A percentile compares a stretch with the other conserved stretches of the same genome.
These are phyloP conservation scores for Datnioides undecimradiatus DNA, from an alignment of 2,113 vertebrate genomes.

Conservation along the genomic window DNA sequence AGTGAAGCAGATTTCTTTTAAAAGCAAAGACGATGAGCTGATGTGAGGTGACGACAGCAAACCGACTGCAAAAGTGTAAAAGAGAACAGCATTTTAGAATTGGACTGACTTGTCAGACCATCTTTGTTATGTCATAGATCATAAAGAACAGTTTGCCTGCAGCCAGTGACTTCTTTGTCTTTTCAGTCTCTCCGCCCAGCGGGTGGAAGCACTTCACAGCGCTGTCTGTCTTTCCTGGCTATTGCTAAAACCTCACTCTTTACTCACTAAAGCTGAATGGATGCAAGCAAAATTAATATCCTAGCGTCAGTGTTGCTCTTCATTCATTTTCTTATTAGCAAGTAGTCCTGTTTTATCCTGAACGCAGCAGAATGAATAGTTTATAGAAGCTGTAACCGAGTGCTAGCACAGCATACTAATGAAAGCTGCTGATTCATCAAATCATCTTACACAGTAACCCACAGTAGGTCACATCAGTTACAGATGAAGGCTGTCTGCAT, in stretches of 20 bases:
- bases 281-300: conserved; percentile 10
- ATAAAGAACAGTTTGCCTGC: conserved; percentile 20
- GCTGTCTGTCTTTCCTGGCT: not conserved
- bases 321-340: conserved; percentile 3
- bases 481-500: conserved; percentile 37
- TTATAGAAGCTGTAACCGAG: conserved; percentile 41
- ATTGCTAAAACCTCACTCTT: not conserved
- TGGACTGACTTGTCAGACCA: conserved; percentile 9
- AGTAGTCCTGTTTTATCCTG: conserved; percentile 14
- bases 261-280: not conserved
- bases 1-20: not conserved
- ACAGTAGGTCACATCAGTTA: conserved; percentile 50
- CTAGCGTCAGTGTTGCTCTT: not conserved
- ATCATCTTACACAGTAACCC: conserved; percentile 29
- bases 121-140: not conserved
- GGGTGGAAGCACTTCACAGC: not conserved
- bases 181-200: not conserved
- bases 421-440: conserved; percentile 72
- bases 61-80: not conserved
- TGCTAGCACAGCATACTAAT: conserved; percentile 36
- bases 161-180: conserved; percentile 2
- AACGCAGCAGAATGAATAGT: conserved; percentile 30
- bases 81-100: conserved; percentile 18
- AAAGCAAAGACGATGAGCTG: conserved; percentile 10
- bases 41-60: not conserved